Evolutionary conservation across 1,140 invertebrate species (phyloP).

Genomic region (Drosophila oshimai): DNA sequence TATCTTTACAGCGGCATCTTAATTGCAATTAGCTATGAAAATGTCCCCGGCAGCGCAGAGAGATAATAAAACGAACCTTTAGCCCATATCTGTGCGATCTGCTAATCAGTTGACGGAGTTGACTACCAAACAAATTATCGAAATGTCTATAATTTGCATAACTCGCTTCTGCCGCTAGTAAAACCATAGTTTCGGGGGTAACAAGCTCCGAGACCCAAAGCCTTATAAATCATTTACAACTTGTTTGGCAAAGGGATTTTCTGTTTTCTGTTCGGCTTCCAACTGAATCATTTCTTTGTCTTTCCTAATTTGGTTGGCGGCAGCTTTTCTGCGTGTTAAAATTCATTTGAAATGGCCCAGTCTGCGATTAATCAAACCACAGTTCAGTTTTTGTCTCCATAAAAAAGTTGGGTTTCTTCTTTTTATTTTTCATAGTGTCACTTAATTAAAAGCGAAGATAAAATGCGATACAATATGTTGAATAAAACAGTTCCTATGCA

Average conservation of each 20-base stretch:
- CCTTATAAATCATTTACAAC: conserved; percentile 68
- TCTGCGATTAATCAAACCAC: conserved; percentile 63
- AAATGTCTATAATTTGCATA: conserved; percentile 60
- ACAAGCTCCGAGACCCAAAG: conserved; percentile 40
- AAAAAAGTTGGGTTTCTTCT: conserved; percentile 2
- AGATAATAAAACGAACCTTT: conserved; percentile 41
- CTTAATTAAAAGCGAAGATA: conserved; percentile 72
- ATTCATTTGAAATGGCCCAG: conserved; percentile 46
- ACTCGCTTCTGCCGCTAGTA: conserved; percentile 54
- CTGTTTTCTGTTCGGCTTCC: conserved; percentile 8
- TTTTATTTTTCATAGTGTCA: conserved; percentile 59
- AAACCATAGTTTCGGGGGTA: conserved; percentile 59
- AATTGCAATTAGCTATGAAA: conserved; percentile 78
- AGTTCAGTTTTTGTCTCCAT: conserved; percentile 18
- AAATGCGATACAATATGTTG: conserved; percentile 41
- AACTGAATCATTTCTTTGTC: conserved; percentile 68
- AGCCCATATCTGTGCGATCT: conserved; percentile 56
- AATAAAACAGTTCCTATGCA: conserved; percentile 28
- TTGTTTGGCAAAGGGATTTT: conserved; percentile 34
- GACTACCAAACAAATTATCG: conserved; percentile 69
- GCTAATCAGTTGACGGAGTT: conserved; percentile 60
- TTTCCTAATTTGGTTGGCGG: conserved; percentile 65
- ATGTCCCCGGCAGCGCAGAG: conserved; percentile 30
- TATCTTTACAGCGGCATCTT: conserved; percentile 61
- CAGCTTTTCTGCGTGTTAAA: conserved; percentile 55